These are phyloP conservation scores for Pogoniulus pusillus DNA, from an alignment of 2,797 vertebrate species.

Conservation along the genomic window DNA sequence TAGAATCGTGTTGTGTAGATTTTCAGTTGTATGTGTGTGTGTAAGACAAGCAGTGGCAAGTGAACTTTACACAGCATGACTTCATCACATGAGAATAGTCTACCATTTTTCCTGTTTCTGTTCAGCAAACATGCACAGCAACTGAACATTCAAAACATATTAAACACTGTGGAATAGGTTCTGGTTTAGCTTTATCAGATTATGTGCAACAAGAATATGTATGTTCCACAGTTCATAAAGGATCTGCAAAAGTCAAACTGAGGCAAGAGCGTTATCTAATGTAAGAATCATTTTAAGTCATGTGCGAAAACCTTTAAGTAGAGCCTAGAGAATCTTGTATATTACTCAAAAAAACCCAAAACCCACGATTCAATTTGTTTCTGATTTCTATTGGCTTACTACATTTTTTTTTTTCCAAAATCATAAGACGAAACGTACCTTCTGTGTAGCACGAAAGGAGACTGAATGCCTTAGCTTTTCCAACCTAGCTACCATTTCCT, in stretches of 20 bases:
- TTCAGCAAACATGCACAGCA: not conserved
- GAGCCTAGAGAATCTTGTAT: not conserved
- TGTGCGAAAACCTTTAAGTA: not conserved
- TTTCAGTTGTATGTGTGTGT: not conserved
- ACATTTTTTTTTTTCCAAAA: too few relatives aligned
- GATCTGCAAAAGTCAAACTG: not conserved
- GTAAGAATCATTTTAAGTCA: not conserved
- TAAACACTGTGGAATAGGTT: not conserved
- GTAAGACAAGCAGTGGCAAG: not conserved
- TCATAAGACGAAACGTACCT: not conserved
- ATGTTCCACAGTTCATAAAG: accelerated
- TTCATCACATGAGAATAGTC: not conserved
- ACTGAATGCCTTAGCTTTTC: not conserved
- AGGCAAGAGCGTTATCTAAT: accelerated
- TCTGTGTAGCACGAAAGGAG: not conserved
- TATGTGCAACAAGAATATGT: not conserved
- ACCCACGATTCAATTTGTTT: not conserved
- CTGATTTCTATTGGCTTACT: not conserved
- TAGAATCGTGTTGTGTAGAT: not conserved
- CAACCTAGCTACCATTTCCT: not conserved
- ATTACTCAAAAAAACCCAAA: not conserved
- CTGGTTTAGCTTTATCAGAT: not conserved
- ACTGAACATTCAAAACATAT: not conserved
- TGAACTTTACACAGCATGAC: conserved; percentile 16
- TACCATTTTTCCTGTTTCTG: conserved; percentile 12